Evolutionary conservation across 2,888 invertebrate species (phyloP).

Genomic region (Phyllotreta cruciferae): DNA sequence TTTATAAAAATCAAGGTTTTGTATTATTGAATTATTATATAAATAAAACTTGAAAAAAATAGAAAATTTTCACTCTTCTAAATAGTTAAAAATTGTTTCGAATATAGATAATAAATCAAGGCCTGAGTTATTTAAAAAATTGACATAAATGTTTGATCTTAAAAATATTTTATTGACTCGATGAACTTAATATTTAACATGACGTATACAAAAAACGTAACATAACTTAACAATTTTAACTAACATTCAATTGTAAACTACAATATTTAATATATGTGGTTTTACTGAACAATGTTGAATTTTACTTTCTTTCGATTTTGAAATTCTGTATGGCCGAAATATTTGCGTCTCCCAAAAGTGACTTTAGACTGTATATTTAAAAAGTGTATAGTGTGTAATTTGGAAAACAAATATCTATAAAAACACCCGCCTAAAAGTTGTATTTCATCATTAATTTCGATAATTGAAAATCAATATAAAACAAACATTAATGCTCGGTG

Average conservation of each 20-base stretch:
- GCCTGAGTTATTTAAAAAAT: slow-evolving; percentile 8
- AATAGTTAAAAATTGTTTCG: no score
- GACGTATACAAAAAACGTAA: slow-evolving; percentile 49
- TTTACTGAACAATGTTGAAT: slow-evolving; percentile 48
- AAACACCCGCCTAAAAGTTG: slow-evolving; percentile 41
- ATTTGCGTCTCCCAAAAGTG: slow-evolving; percentile 58
- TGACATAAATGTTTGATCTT: slow-evolving; percentile 33
- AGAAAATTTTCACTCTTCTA: no score
- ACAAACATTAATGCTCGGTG: slow-evolving; percentile 27
- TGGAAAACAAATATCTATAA: slow-evolving; percentile 33
- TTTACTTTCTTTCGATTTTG: slow-evolving; percentile 44
- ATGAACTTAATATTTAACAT: slow-evolving; percentile 45
- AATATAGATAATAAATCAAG: background rate
- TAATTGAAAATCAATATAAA: slow-evolving; percentile 28
- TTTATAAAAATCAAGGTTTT: background rate
- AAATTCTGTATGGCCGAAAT: slow-evolving; percentile 51
- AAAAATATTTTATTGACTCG: slow-evolving; percentile 43
- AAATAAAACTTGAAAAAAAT: background rate
- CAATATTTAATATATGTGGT: slow-evolving; percentile 52
- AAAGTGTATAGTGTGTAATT: slow-evolving; percentile 41
- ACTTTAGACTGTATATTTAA: slow-evolving; percentile 47
- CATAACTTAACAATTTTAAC: slow-evolving; percentile 49
- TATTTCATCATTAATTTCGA: slow-evolving; percentile 26
- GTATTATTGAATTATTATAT: background rate
- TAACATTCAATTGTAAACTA: slow-evolving; percentile 49